phyloP scores from a whole-genome alignment of 64 coral and sea anemone species.

The Dendrophyllia cribrosa region DNA sequence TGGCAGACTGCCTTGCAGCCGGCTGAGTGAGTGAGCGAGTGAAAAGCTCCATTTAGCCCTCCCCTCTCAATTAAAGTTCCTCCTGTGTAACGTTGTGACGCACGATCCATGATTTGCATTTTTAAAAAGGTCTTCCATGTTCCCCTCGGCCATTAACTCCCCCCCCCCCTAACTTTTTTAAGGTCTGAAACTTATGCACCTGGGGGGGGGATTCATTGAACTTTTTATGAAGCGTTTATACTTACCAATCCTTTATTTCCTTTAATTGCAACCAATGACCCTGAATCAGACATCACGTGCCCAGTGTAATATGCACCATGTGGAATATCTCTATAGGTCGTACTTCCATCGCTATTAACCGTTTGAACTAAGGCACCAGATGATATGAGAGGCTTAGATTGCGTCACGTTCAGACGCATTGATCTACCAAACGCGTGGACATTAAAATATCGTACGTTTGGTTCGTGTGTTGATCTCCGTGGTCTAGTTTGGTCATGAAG shows the following conservation, averaged over 20 bases:
- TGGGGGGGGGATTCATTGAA: too few species aligned
- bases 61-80: too few species aligned
- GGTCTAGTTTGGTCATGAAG: not conserved
- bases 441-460: not conserved
- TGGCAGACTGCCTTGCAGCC: too few species aligned
- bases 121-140: too few species aligned
- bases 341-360: not conserved
- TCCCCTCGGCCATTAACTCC: too few species aligned
- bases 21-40: too few species aligned
- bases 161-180: too few species aligned
- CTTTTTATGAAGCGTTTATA: not conserved
- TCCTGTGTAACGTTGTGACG: too few species aligned
- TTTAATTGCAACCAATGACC: constrained; percentile 51
- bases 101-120: too few species aligned
- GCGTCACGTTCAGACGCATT: not conserved
- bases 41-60: too few species aligned
- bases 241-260: constrained; percentile 42
- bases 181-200: too few species aligned
- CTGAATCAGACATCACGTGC: constrained; percentile 43
- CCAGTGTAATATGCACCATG: constrained; percentile 23
- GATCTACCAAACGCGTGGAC: constrained; percentile 25
- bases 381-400: not conserved
- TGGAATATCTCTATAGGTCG: not conserved
- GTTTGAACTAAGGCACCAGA: not conserved
- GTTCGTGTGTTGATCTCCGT: not conserved